Base-by-base conservation (phyloP, 2,888 invertebrate genomes). In the Netelia fuscicornis region DNA sequence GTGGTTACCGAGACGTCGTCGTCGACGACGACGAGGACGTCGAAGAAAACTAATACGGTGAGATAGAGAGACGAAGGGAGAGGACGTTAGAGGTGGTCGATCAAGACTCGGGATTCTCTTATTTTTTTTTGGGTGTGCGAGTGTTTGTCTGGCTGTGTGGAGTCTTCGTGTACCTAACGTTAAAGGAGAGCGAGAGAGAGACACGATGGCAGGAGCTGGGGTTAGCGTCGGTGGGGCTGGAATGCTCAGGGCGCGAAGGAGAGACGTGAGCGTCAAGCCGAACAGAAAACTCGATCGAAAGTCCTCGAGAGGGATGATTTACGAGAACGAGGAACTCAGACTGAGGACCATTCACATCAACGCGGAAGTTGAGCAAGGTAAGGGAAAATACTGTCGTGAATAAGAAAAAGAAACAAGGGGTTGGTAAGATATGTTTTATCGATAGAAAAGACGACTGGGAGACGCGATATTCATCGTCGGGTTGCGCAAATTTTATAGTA, bases 281-380 rank as follows among this genome's bases (percentile, higher is more conserved):
- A 98, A 98, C 94, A 96, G 97, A 93, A 97, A 97, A 94, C 96
- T 98, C 95, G 98, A 98, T 95, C 96, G 98, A 92, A 97, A 97
- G 94, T 98, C 98, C 77, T 98, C 98, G 87, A 96, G 98, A 93
- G 98, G 98, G 88, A 98, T 98, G 98, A 96, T 98, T 90, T 98
- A 97, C 95, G 98, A 98, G 95, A 98, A 98, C 95, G 98, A 98
- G 93, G 98, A 98, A 94, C 95, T 98, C 75, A 95, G 98, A 88
- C 94, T 98, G 92, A 96, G 98, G 90, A 98, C 98, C 52, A 98
- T 98, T 93, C 97, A 98, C 92, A 98, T 98, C 92, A 98, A 98
- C 93, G 98, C 98, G 81, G 98, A 98, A 95, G 97, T 98, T 71
- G 98, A 98, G 94, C 95, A 97, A 96, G 98, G 98, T 97, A 95